Evolutionary conservation across 2,888 invertebrate genomes (phyloP).

Genomic region (Drosophila pegasa): DNA sequence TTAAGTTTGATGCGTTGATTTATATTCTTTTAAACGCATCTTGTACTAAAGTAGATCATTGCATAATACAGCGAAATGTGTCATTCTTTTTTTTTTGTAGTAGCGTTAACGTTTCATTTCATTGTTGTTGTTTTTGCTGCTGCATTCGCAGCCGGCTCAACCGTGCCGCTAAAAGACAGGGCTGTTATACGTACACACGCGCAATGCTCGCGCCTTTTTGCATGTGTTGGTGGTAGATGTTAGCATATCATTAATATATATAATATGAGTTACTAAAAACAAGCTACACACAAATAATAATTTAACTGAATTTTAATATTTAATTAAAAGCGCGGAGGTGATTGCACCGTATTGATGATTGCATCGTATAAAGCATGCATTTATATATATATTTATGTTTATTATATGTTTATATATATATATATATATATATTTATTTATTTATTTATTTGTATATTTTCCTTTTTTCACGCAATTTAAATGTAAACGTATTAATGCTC

Average conservation of each 20-base stretch:
- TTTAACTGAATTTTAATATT: background rate
- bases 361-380: no score
- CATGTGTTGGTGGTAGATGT: background rate
- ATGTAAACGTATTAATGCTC: no score
- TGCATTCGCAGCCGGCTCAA: slow-evolving; percentile 33
- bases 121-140: slow-evolving; percentile 6
- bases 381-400: no score
- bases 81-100: background rate
- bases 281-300: background rate
- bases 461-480: no score
- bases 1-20: background rate
- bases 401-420: background rate
- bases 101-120: background rate
- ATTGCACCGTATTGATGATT: no score
- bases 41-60: background rate
- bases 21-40: background rate
- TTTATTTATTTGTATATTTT: background rate
- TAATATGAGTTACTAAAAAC: background rate
- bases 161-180: slow-evolving; percentile 40
- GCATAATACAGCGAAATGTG: slow-evolving; percentile 21
- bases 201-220: slow-evolving; percentile 35
- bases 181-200: slow-evolving; percentile 39
- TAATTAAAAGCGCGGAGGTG: no score
- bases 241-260: background rate
- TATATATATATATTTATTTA: background rate